These are phyloP conservation scores for Sparus aurata DNA, from an alignment of 2,797 vertebrate genomes.

Conservation along the genomic window DNA sequence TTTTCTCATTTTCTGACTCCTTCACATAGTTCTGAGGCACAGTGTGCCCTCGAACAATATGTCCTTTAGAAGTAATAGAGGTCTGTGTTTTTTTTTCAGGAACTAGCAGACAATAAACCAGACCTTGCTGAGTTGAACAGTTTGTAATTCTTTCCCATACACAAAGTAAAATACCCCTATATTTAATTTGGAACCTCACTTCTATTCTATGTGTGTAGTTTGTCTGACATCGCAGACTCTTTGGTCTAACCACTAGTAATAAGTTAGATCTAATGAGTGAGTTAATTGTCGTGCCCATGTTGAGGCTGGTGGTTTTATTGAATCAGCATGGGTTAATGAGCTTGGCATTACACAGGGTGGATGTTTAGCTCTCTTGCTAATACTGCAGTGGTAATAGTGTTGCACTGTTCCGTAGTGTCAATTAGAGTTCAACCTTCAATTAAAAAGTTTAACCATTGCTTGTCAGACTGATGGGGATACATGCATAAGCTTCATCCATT, in stretches of 20 bases:
- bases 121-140: constrained; percentile 11
- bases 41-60: constrained; percentile 13
- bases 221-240: constrained; percentile 38
- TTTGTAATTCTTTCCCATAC: constrained; percentile 20
- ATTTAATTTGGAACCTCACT: constrained; percentile 22
- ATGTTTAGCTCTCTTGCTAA: constrained; percentile 59
- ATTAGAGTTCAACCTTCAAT: constrained; percentile 49
- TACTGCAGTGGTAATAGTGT: constrained; percentile 29
- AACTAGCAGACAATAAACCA: constrained; percentile 30
- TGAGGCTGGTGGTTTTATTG: constrained; percentile 71
- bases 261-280: constrained; percentile 68
- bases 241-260: constrained; percentile 50
- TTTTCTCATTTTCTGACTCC: constrained; percentile 10
- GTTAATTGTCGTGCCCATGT: constrained; percentile 72
- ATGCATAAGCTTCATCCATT: not conserved
- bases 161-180: not conserved
- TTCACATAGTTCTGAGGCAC: constrained; percentile 1
- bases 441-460: constrained; percentile 24
- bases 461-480: constrained; percentile 23
- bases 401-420: constrained; percentile 34
- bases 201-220: constrained; percentile 27
- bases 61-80: constrained; percentile 28
- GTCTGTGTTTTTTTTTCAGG: constrained; percentile 4
- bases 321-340: constrained; percentile 77
- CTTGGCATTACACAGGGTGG: constrained; percentile 59